These are phyloP conservation scores for Heptranchias perlo DNA, from an alignment of 2,113 vertebrate genomes.

Conservation along the genomic window DNA sequence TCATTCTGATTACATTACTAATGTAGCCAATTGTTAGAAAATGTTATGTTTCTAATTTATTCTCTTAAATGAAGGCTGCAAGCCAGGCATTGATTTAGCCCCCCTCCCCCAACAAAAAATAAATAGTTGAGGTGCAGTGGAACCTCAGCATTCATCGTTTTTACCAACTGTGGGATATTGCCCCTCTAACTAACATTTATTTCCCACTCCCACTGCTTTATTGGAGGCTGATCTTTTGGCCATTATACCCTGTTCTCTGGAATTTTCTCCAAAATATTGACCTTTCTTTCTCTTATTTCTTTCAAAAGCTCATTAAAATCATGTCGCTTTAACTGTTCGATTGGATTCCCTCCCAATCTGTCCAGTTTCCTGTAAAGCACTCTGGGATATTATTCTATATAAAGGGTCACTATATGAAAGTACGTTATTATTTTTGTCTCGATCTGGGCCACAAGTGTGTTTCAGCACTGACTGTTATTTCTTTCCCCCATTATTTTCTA, in stretches of 20 bases:
- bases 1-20: background rate
- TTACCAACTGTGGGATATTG: background rate
- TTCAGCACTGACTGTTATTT: background rate
- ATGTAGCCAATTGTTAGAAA: background rate
- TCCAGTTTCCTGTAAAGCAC: background rate
- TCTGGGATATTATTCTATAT: background rate
- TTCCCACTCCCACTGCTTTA: background rate
- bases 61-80: background rate
- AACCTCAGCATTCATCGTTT: background rate
- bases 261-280: background rate
- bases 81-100: background rate
- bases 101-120: background rate
- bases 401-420: background rate
- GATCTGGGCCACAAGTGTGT: background rate
- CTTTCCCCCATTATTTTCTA: background rate
- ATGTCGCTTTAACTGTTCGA: background rate
- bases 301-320: background rate
- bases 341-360: background rate
- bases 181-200: background rate
- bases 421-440: background rate
- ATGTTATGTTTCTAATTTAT: background rate
- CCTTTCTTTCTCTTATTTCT: background rate
- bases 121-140: background rate
- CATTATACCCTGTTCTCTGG: background rate
- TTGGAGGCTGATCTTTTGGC: background rate